A percentile compares a stretch with the other conserved stretches of the same genome.
Evolutionary conservation across 2,888 invertebrate genomes (phyloP).

Genomic region (Drosophila lacicola): DNA sequence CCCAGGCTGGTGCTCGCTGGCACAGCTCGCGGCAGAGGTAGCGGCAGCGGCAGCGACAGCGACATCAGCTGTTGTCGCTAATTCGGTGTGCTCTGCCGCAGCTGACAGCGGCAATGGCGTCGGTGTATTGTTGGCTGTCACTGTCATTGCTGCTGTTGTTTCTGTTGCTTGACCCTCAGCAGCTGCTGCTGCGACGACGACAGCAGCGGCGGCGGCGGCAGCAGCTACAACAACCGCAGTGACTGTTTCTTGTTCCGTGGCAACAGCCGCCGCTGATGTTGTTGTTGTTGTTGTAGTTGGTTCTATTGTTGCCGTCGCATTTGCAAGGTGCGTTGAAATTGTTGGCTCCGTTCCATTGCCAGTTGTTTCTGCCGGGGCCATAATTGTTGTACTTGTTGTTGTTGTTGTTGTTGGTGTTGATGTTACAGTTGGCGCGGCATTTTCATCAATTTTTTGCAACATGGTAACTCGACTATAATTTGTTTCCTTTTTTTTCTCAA

Average conservation of each 20-base stretch:
- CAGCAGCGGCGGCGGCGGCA: slow-evolving; percentile 23
- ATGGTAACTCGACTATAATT: slow-evolving; percentile 59
- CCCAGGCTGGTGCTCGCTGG: slow-evolving; percentile 1
- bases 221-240: slow-evolving; percentile 23
- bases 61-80: slow-evolving; percentile 59
- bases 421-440: slow-evolving; percentile 58
- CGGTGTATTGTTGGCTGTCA: slow-evolving; percentile 52
- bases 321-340: slow-evolving; percentile 69
- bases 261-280: slow-evolving; percentile 20
- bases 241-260: slow-evolving; percentile 46
- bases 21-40: slow-evolving; percentile 10
- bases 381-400: slow-evolving; percentile 31
- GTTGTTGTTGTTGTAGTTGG: slow-evolving; percentile 26
- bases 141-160: slow-evolving; percentile 36
- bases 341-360: slow-evolving; percentile 72
- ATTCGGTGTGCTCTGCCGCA: slow-evolving; percentile 50
- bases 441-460: slow-evolving; percentile 68
- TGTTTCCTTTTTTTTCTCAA: slow-evolving; percentile 15
- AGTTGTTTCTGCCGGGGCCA: slow-evolving; percentile 63
- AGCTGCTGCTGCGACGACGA: slow-evolving; percentile 33
- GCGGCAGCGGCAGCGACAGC: slow-evolving; percentile 12
- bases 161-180: slow-evolving; percentile 52
- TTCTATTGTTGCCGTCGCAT: slow-evolving; percentile 42
- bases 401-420: slow-evolving; percentile 42
- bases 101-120: slow-evolving; percentile 50